phyloP scores from a whole-genome alignment of 2,113 vertebrate genomes.

The Tringa solitaria region DNA sequence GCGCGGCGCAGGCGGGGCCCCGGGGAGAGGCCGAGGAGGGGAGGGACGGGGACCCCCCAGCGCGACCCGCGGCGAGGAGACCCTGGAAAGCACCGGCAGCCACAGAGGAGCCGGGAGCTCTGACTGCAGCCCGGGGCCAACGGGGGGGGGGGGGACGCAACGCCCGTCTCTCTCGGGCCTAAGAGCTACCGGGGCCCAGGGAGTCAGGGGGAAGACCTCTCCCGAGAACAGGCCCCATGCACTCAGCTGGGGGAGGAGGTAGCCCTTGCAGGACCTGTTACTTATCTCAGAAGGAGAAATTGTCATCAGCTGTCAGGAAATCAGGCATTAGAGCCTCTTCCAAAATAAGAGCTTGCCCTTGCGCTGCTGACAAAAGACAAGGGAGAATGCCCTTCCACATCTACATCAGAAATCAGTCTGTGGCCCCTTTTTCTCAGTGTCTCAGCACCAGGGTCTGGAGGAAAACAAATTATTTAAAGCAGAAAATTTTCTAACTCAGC shows the following conservation, averaged over 20 bases:
- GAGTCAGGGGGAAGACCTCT: background rate
- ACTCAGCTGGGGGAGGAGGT: background rate
- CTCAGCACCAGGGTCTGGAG: background rate
- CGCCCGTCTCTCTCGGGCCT: fast-evolving
- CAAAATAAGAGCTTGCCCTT: background rate
- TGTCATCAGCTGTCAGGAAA: background rate
- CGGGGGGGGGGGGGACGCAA: no score
- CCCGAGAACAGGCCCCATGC: fast-evolving
- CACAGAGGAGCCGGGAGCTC: fast-evolving
- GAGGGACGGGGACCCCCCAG: no score
- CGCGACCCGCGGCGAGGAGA: background rate
- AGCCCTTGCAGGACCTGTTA: background rate
- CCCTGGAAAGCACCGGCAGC: fast-evolving
- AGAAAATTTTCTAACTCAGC: background rate
- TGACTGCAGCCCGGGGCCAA: fast-evolving
- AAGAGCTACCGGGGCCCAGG: background rate
- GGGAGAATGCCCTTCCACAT: background rate
- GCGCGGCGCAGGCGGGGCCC: background rate
- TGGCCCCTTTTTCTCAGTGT: background rate
- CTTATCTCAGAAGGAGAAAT: background rate
- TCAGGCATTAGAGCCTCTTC: background rate
- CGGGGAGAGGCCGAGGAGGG: no score
- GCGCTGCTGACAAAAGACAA: background rate
- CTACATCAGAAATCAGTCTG: background rate
- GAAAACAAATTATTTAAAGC: background rate